Conservation (phyloP, 2,888 invertebrate species). For the Linnaemya tessellans region DNA sequence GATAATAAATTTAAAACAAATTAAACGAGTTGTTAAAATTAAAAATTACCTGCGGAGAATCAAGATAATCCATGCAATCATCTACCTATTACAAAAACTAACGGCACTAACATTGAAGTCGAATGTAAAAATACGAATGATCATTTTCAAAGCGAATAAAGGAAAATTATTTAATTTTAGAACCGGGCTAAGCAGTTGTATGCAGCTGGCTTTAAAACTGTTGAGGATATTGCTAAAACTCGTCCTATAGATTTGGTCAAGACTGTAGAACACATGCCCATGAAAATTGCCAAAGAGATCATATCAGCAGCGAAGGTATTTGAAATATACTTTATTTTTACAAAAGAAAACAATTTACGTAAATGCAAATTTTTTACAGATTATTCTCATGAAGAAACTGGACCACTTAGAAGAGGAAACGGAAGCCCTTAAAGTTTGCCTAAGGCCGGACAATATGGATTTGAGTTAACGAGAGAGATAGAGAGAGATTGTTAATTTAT, state of each 20-base stretch:
- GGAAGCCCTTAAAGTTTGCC: slow-evolving; percentile 84
- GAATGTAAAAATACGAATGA: not conserved
- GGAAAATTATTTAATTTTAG: slow-evolving; percentile 81
- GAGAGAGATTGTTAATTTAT: not conserved
- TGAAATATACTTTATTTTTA: not conserved
- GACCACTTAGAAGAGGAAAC: slow-evolving; percentile 94
- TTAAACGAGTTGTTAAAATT: not conserved
- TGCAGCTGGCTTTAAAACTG: slow-evolving; percentile 91
- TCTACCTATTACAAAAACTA: not conserved
- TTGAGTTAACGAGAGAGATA: slow-evolving; percentile 6
- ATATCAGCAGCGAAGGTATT: slow-evolving; percentile 91
- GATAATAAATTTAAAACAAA: too few relatives aligned
- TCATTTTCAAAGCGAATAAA: not conserved
- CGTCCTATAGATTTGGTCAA: slow-evolving; percentile 86
- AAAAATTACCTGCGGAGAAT: not conserved
- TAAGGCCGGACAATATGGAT: slow-evolving; percentile 70
- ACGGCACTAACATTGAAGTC: not conserved
- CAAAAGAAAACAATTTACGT: not conserved
- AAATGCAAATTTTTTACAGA: slow-evolving; percentile 84
- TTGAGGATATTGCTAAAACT: slow-evolving; percentile 90
- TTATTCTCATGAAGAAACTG: slow-evolving; percentile 92
- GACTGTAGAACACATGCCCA: slow-evolving; percentile 88
- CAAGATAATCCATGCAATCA: not conserved
- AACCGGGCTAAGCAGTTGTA: slow-evolving; percentile 91
- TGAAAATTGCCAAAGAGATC: slow-evolving; percentile 90